Percentiles rank a stretch among this genome's conserved stretches.
Evolutionary conservation across 2,888 invertebrate species (phyloP).

Genomic region (Drosophila maculinotata): DNA sequence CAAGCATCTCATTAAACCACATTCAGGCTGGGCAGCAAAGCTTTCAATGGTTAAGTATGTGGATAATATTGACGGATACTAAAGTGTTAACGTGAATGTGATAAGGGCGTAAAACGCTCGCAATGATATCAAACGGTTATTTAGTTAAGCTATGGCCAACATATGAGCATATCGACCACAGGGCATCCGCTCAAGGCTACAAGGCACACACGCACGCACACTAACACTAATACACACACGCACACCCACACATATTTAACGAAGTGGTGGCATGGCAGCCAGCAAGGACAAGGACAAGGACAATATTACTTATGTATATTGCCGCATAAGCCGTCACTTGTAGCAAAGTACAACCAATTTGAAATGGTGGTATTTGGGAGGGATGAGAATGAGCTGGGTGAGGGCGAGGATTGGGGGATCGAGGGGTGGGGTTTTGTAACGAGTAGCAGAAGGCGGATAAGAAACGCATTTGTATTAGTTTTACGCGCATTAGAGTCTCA

Average conservation of each 20-base stretch:
- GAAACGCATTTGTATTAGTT: slow-evolving; percentile 79
- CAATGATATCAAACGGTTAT: slow-evolving; percentile 78
- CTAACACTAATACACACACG: not conserved
- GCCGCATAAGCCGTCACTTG: slow-evolving; percentile 78
- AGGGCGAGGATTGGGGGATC: too few relatives aligned
- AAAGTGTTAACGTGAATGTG: slow-evolving; percentile 71
- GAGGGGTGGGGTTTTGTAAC: slow-evolving; percentile 1
- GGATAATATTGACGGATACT: slow-evolving; percentile 48
- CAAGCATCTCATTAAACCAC: slow-evolving; percentile 48
- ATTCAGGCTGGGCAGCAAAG: slow-evolving; percentile 12
- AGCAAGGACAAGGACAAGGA: slow-evolving; percentile 51
- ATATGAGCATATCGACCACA: slow-evolving; percentile 39
- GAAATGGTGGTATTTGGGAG: slow-evolving; percentile 41
- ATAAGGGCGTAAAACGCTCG: slow-evolving; percentile 69
- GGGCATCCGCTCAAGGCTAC: slow-evolving; percentile 28
- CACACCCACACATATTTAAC: not conserved
- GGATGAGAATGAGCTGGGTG: not conserved
- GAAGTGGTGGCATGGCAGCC: slow-evolving; percentile 6
- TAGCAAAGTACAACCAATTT: slow-evolving; percentile 78
- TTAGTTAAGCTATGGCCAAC: slow-evolving; percentile 71
- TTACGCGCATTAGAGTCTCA: slow-evolving; percentile 80
- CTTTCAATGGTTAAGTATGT: slow-evolving; percentile 8
- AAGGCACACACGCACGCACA: slow-evolving; percentile 4
- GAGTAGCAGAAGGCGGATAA: slow-evolving; percentile 59
- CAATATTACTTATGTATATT: slow-evolving; percentile 80